phyloP scores from a whole-genome alignment of 2,113 vertebrate species.

The Beaufortia kweichowensis region DNA sequence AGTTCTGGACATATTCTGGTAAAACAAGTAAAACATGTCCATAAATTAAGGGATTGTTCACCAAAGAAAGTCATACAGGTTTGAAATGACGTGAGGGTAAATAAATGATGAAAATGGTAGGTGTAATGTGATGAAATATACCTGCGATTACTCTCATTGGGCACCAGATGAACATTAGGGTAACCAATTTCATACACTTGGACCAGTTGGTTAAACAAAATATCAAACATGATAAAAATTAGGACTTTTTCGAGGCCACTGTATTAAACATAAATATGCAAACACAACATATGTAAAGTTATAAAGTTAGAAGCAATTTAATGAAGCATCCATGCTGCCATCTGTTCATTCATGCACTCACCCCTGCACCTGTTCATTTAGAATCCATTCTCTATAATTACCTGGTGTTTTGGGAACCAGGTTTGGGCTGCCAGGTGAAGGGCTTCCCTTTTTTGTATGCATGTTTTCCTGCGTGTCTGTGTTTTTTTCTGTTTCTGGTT shows the following conservation, averaged over 20 bases:
- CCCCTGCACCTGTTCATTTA: not conserved
- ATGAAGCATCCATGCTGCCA: not conserved
- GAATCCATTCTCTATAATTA: slow-evolving; percentile 52
- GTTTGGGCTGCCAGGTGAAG: slow-evolving; percentile 60
- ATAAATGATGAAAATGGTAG: no score
- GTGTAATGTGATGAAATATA: no score
- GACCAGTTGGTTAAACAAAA: not conserved
- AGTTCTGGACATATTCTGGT: no score
- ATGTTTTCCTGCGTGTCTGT: slow-evolving; percentile 43
- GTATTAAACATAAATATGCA: not conserved
- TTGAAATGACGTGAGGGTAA: no score
- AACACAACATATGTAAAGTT: not conserved
- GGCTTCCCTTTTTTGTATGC: slow-evolving; percentile 56
- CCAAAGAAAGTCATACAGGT: no score
- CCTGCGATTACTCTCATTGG: no score
- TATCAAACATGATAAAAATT: no score
- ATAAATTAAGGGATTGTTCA: no score
- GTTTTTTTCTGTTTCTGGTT: slow-evolving; percentile 59
- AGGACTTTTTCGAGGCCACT: not conserved
- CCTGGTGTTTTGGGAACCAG: slow-evolving; percentile 73
- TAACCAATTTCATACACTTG: no score
- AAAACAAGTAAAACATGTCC: no score
- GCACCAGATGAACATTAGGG: no score
- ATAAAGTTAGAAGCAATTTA: slow-evolving; percentile 10
- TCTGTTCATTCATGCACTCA: not conserved